These are phyloP conservation scores for Muschampia staudingeri DNA, from an alignment of 2,888 invertebrate genomes.

Conservation along the genomic window DNA sequence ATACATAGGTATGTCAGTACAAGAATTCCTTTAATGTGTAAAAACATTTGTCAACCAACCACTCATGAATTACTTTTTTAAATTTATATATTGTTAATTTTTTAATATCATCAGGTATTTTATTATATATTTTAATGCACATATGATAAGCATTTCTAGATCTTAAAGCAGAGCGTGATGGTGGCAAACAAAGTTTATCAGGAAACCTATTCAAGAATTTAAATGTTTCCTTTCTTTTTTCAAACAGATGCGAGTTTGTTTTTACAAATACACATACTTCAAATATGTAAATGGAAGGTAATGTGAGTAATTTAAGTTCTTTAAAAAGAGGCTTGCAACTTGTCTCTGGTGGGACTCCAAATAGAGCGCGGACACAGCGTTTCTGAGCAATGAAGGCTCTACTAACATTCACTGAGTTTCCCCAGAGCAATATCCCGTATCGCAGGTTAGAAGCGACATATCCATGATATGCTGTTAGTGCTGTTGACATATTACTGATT, in stretches of 20 bases:
- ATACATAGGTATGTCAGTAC: too few species aligned
- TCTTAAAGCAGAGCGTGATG: not conserved
- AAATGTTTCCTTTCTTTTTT: not conserved
- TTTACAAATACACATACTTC: constrained; percentile 18
- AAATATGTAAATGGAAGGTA: constrained; percentile 2
- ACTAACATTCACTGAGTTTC: constrained; percentile 14
- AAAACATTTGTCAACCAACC: not conserved
- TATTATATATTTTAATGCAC: not conserved
- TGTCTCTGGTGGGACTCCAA: too few species aligned
- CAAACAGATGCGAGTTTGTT: not conserved
- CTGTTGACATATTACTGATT: not conserved
- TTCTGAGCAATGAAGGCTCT: constrained; percentile 29
- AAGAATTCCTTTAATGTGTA: too few species aligned
- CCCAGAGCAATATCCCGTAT: constrained; percentile 16
- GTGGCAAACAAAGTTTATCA: not conserved
- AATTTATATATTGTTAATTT: not conserved
- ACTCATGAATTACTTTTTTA: not conserved
- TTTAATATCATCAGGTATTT: not conserved
- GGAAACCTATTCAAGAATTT: not conserved
- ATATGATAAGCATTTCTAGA: not conserved
- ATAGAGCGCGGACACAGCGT: not conserved
- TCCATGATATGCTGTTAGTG: constrained; percentile 15
- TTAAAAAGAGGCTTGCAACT: constrained; percentile 1
- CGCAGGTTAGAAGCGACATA: constrained; percentile 21
- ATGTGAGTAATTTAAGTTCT: not conserved